Evolutionary conservation across 2,888 invertebrate genomes (phyloP).

Genomic region (Drosophila austrosaltans): DNA sequence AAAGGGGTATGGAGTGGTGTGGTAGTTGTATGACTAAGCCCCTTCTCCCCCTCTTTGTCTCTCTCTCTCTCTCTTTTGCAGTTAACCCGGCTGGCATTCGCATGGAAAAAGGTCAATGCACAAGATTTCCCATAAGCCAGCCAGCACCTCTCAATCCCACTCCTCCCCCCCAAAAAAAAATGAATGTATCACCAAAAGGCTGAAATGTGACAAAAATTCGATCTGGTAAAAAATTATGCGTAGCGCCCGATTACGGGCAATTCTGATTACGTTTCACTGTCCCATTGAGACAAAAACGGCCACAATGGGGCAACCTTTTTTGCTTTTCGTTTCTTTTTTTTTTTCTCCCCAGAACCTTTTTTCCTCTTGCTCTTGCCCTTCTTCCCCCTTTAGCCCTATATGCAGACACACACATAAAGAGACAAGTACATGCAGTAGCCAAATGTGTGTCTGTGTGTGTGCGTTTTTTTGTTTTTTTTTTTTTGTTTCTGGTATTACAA

Average conservation of each 20-base stretch:
- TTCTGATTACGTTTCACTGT: conserved; percentile 54
- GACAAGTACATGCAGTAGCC: background rate
- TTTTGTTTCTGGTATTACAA: background rate
- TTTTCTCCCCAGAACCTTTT: background rate
- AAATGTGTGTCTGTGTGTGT: background rate
- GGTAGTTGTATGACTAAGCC: background rate
- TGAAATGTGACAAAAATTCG: conserved; percentile 61
- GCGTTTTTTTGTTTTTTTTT: background rate
- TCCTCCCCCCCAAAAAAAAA: conserved; percentile 10
- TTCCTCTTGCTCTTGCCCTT: background rate
- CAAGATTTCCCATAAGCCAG: conserved; percentile 42
- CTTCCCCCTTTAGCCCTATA: background rate
- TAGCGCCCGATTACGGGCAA: conserved; percentile 21
- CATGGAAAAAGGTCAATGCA: conserved; percentile 70
- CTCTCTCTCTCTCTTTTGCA: background rate
- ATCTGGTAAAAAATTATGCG: conserved; percentile 41
- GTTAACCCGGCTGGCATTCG: conserved; percentile 57
- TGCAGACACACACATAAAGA: background rate
- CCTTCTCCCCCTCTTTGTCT: background rate
- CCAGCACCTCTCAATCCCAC: background rate
- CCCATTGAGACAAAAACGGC: conserved; percentile 49
- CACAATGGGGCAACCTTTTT: conserved; percentile 36
- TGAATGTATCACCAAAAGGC: conserved; percentile 13
- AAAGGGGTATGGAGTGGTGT: background rate
- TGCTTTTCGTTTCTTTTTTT: background rate